Base-by-base conservation (phyloP, 2,888 invertebrate genomes). In the Mesoligia furuncula region DNA sequence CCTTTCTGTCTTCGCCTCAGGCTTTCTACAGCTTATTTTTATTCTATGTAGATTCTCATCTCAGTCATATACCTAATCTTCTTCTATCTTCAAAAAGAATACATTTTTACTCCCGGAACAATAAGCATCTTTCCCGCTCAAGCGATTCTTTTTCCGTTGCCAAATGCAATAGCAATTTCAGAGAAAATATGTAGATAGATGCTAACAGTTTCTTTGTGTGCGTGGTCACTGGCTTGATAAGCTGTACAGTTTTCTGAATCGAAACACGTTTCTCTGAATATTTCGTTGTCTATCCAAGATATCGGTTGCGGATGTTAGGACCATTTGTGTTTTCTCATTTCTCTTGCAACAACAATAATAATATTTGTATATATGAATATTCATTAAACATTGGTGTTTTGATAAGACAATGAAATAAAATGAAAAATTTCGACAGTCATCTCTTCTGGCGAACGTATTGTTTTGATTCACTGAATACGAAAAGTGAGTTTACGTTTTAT, bases 141-240 rank as follows among this genome's bases (percentile, higher is more conserved):
- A 85, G 61, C 64, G 39, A 70, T 79, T 45, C 64, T 79, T 73
- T 75, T 77, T 67, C 79, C 48, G 64, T 67, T 81, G 82, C 72
- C 85, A 80, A 85, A 85, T 83, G 83, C 80, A 85, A 81, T 84
- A 75, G 74, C 27, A 27, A 48, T 76, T 62, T 79, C 57, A 61
- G 24, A 62, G 57, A 68, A 71, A 80, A 85, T 83, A 77, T 83
- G 48, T 74, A 65, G 64, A 85, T 74, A 73, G 42, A 66, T 70
- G 61, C 36, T 77, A 42, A 82, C 67, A 76, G 64, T 76, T 74
- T 81, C 36, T 64, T 62, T 51, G 31, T 84, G 64, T 62, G 39
- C 31, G 57, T 71, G 80, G 84, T 73, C 85, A 74, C 71, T 84
- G 66, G 67, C 11, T 81, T 66, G 70, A 71, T 71, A 65, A 72